Evolutionary conservation across 2,113 vertebrate species (phyloP), one percentile per base, ranked within the genome.

Genomic region (Pipra filicauda): DNA sequence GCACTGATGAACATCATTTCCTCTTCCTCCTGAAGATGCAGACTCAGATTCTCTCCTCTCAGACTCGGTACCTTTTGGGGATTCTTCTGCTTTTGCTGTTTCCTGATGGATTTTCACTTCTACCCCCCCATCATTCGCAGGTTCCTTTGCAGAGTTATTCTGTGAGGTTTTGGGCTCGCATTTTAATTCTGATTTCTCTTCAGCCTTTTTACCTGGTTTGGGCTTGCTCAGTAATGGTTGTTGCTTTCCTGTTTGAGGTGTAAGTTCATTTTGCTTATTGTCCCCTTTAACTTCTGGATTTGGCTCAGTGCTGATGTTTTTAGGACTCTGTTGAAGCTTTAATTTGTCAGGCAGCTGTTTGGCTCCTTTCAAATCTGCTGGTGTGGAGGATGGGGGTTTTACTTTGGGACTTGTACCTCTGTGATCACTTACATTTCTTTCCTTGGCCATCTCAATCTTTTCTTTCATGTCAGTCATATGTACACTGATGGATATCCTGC

Each of bases 401-500:
- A 64, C 46, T 77, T 84, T 82, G 20, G 55, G 51, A 84, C n/a
- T 69, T 94, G 66, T 82, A 75, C 59, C 33, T 65, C 31, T 76
- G 21, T 31, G 43, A 70, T 89, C 86, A 71, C 51, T 76, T 49
- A 62, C 6, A 1, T 52, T 88, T 75, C n/a, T 71, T 51, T 95
- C 88, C 43, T 37, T 85, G 18, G 48, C 88, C 80, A 66, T 30
- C 11, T 88, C 78, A 43, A 30, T 43, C 65, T 96, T 93, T 48
- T 95, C 95, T 21, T 97, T 95, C 15, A 23, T 41, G 43, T 91
- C 96, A 37, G 85, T 94, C 89, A 94, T 94, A 33, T 87, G 97
- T 7, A 82, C 67, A 5, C 88, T 81, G 84, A 96, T 66, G 20
- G 97, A 96, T 93, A 96, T 43, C 93, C 98, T 98, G 85, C 43